Evolutionary conservation across 2,113 vertebrate genomes (phyloP).

Genomic region (Tiliqua scincoides): DNA sequence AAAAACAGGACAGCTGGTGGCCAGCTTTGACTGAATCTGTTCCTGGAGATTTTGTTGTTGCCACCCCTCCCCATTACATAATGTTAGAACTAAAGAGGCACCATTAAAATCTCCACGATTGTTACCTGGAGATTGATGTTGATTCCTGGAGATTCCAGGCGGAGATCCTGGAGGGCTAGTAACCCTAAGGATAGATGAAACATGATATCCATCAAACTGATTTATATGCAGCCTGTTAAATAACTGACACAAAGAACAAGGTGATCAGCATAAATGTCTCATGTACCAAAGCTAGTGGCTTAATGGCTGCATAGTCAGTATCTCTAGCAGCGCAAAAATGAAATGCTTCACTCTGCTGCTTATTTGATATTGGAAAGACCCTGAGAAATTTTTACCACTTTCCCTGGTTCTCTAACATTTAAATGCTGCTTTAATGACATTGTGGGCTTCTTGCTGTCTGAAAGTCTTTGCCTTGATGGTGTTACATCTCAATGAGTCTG

Average conservation of each 20-base stretch:
- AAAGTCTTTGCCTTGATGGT: not conserved
- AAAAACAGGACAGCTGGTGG: slow-evolving; percentile 22
- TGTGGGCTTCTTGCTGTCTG: slow-evolving; percentile 22
- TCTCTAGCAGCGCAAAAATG: slow-evolving; percentile 40
- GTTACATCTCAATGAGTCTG: not conserved
- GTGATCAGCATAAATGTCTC: slow-evolving; percentile 40
- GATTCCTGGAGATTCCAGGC: too few species aligned
- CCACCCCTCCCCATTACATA: too few species aligned
- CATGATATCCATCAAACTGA: slow-evolving; percentile 42
- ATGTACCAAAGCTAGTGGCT: slow-evolving; percentile 35
- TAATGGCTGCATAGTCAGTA: slow-evolving; percentile 34
- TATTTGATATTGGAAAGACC: slow-evolving; percentile 39
- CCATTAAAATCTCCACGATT: too few species aligned
- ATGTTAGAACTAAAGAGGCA: too few species aligned
- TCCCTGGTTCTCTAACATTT: not conserved
- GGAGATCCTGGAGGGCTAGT: too few species aligned
- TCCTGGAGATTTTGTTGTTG: too few species aligned
- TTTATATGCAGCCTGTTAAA: slow-evolving; percentile 51
- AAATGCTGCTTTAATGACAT: not conserved
- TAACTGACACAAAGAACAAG: slow-evolving; percentile 57
- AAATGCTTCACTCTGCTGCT: slow-evolving; percentile 54
- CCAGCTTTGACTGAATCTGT: too few species aligned
- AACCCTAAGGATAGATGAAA: slow-evolving; percentile 35
- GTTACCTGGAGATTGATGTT: too few species aligned
- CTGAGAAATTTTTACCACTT: slow-evolving; percentile 34